A percentile compares a stretch with the other conserved stretches of the same genome.
Evolutionary conservation across 2,113 vertebrate genomes (phyloP).

Genomic region (Plotosus lineatus): DNA sequence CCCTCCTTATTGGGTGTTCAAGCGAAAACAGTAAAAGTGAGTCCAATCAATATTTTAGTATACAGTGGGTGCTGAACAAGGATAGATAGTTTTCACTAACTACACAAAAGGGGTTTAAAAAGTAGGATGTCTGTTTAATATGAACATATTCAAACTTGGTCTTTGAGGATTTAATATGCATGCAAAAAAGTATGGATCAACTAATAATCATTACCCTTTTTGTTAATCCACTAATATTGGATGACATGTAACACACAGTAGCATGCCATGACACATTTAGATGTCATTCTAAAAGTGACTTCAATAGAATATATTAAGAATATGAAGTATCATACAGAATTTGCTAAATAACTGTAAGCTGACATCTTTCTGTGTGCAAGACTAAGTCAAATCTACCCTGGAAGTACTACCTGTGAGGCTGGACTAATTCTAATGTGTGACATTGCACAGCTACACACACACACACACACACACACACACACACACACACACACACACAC

Average conservation of each 20-base stretch:
- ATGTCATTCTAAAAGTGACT: neutral
- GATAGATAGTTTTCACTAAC: neutral
- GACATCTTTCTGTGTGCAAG: neutral
- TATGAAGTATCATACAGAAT: neutral
- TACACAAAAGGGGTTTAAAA: neutral
- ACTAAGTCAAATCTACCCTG: neutral
- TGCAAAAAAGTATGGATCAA: neutral
- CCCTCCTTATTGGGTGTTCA: slow-evolving; percentile 41
- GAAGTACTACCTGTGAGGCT: neutral
- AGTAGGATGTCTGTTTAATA: neutral
- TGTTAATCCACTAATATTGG: neutral
- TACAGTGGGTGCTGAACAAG: slow-evolving; percentile 18
- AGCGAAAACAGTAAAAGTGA: slow-evolving; percentile 40
- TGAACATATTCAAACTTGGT: neutral
- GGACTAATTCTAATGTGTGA: neutral
- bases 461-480: no score
- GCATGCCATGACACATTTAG: neutral
- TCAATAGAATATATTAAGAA: neutral
- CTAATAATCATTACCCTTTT: neutral
- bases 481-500: neutral
- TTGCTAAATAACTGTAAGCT: neutral
- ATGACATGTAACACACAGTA: neutral
- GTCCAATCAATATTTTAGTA: slow-evolving; percentile 37
- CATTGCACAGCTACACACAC: neutral
- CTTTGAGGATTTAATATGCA: neutral